A percentile compares a stretch with the other conserved stretches of the same genome.
These are phyloP conservation scores for Pantelozetes paolii DNA, from an alignment of 2,888 invertebrate genomes.

Conservation along the genomic window DNA sequence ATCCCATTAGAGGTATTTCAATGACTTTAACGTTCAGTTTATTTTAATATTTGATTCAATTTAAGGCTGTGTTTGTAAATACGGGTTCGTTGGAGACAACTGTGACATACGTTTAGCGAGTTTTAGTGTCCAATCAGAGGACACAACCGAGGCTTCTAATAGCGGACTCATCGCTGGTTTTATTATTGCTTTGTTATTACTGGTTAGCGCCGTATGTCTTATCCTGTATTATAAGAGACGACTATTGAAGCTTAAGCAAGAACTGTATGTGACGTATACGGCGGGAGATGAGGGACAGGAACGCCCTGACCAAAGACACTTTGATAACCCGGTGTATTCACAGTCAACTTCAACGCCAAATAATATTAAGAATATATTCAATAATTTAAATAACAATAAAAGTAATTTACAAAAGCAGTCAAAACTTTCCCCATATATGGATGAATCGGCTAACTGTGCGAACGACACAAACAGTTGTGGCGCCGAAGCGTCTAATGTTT, in stretches of 20 bases:
- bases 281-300: neutral
- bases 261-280: conserved; percentile 76
- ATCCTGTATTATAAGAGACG: conserved; percentile 74
- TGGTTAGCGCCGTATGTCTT: conserved; percentile 61
- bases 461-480: neutral
- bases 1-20: conserved; percentile 37
- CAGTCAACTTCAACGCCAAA: conserved; percentile 44
- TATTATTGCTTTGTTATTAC: conserved; percentile 63
- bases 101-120: conserved; percentile 45
- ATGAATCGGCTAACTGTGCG: conserved; percentile 38
- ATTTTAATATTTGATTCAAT: conserved; percentile 46
- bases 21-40: no score
- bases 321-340: conserved; percentile 49
- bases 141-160: conserved; percentile 50
- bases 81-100: conserved; percentile 44
- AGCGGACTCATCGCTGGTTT: conserved; percentile 58
- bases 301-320: conserved; percentile 45
- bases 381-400: conserved; percentile 45
- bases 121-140: conserved; percentile 44
- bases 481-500: conserved; percentile 34
- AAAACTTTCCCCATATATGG: conserved; percentile 38
- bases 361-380: conserved; percentile 46
- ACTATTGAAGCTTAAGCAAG: conserved; percentile 74
- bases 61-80: conserved; percentile 47
- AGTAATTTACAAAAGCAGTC: conserved; percentile 46